Conservation (phyloP, 1,140 invertebrate genomes). For the Lepidurus couesii region DNA sequence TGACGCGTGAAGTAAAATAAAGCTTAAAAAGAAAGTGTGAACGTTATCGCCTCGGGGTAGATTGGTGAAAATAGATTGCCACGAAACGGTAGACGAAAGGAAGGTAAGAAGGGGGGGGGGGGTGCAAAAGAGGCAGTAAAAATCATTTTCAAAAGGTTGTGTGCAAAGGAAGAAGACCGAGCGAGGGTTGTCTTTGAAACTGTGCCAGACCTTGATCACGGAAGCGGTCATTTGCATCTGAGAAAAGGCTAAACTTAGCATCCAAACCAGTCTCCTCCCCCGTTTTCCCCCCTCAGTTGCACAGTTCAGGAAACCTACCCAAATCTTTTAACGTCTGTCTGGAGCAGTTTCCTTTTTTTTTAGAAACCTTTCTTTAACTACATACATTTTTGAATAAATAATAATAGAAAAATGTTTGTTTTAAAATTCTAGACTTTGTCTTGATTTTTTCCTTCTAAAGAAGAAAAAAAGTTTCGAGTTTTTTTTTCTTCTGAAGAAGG, state of each 20-base stretch:
- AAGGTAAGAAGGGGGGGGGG: background rate
- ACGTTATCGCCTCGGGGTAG: background rate
- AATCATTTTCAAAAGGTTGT: background rate
- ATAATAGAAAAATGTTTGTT: background rate
- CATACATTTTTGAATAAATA: background rate
- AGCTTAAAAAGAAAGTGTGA: background rate
- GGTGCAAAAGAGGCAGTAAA: background rate
- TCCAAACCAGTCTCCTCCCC: background rate
- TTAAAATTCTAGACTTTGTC: too few species aligned
- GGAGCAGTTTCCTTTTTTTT: background rate
- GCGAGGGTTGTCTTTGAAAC: constrained; percentile 15
- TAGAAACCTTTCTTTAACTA: background rate
- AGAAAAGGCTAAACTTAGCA: constrained; percentile 15
- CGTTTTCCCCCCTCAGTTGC: background rate
- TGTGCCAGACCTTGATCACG: constrained; percentile 17
- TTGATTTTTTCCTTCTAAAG: too few species aligned
- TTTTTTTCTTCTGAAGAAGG: background rate
- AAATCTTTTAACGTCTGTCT: background rate
- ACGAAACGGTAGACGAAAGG: background rate
- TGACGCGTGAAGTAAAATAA: too few species aligned
- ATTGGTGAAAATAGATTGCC: constrained; percentile 22
- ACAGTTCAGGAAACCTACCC: background rate
- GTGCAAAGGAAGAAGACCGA: background rate
- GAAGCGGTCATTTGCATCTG: constrained; percentile 21
- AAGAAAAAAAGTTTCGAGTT: too few species aligned